Evolutionary conservation across 2,797 vertebrate genomes (phyloP), one percentile per base, ranked within the genome.

Genomic region (Chrysocyon brachyurus): DNA sequence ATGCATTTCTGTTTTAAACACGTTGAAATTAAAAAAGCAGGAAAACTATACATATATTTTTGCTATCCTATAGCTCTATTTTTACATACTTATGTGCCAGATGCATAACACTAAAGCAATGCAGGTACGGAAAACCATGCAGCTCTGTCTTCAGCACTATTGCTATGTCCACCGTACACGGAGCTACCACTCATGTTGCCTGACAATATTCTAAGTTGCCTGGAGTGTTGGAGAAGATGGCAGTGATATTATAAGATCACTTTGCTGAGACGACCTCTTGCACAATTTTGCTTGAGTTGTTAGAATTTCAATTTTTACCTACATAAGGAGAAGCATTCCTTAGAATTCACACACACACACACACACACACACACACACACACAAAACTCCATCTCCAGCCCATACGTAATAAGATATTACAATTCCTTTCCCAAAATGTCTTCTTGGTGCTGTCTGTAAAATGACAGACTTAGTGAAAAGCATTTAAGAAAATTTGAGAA

Each of bases 281-380:
- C 2, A 89, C 17, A 75, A 63, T 87, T 96, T 91, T 92, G 24
- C 19, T 90, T 86, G 16, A 57, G 16, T 70, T 93, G 16, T 22
- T 68, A 88, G 21, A 96, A 79, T 86, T 93, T 91, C 19, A 73
- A 40, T 75, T 91, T 79, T 89, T 78, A 54, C 33, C 40, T 70
- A 49, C 22, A 87, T 24, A 94, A 64, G 46, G 49, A 78, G 26
- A 89, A 85, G 17, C 36, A 59, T 63, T 92, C 8, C 22, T 72
- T 75, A 82, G 31, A 82, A 94, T 84, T 73, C 40, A 46, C 40
- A 70, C 46, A 72, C 14, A 28, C 63, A 66, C 36, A 73, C 70
- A 73, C 22, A 26, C 70, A 26, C 70, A 46, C 70, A 73, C 66
- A 68, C 66, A 68, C n/a, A 68, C 16, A 68, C 70, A 40, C 33